Evolutionary conservation across 2,113 vertebrate genomes (phyloP), one percentile per base, ranked within the genome.

Genomic region (Poicephalus meyeri): DNA sequence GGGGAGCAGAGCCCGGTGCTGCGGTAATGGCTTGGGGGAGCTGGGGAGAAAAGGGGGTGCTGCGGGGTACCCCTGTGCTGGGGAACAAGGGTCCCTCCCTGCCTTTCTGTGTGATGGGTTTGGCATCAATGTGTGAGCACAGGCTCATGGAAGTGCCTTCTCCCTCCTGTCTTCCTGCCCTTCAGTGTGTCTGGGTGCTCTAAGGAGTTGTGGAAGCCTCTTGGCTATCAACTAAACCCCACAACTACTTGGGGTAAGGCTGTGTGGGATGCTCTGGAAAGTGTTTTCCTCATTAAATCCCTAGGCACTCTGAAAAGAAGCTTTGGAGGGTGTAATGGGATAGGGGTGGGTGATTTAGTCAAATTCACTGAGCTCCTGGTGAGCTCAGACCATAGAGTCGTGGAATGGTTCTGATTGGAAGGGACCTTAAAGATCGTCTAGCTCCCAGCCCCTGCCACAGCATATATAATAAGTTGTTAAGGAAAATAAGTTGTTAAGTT

Each of bases 111-210:
- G 52, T 1, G 53, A 13, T 55, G 74, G 44, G 29, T 71, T 69
- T 78, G 76, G 7, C 58, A 13, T 1, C 11, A 39, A 3, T 9
- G 29, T 39, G 37, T 5, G 5, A n/a, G 33, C 55, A 58, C 20
- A 23, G 55, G 2, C 49, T 81, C 14, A 0, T 7, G 47, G 16
- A 35, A 52, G 41, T 9, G 1, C 5, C 50, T 73, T 74, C 44
- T 82, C 21, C 29, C 33, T 70, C 29, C 61, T 33, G 16, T 15
- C 10, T 18, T 56, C 46, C 74, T 39, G 46, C 79, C 88, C 53
- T 35, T 47, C 3, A 0, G 5, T 17, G 2, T 10, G 35, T 6
- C 64, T 25, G 83, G 47, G 10, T 47, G 1, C 16, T 50, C 7
- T 6, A 3, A 14, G 41, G 12, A 0, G 4, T 20, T 6, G 26